Evolutionary conservation across 1,140 invertebrate genomes (phyloP), one percentile per base, ranked within the genome.

Genomic region (Anastrepha obliqua): DNA sequence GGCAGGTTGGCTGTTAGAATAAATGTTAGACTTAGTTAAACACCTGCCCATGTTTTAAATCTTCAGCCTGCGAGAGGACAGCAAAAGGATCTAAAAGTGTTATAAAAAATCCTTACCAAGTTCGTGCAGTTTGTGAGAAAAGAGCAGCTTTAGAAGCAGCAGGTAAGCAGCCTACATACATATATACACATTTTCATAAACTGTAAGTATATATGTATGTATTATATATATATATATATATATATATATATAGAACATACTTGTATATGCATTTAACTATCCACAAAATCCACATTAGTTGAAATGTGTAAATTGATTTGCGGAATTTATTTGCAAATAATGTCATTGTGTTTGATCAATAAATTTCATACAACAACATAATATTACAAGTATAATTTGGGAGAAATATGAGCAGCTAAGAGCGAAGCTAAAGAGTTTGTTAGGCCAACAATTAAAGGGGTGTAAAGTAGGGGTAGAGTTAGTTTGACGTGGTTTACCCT

Each of bases 311-410:
- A 81, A 81, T 81, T 55, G 74, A 81, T 81, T 81, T 81, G 74
- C 74, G 44, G 74, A 81, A 17, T 55, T 81, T 42, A 20, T 81
- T 81, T 55, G 47, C 47, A 81, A 81, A 81, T 29, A 81, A 81
- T 58, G 42, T 81, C 42, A 81, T 81, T 81, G 15, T 86, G 85
- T 86, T 86, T 86, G 85, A 86, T 86, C 85, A 65, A 86, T 86
- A 86, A 86, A 60, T 60, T 55, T 60, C 39, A 44, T 20, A 62
- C 85, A 60, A 86, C 74, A 81, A 81, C 74, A 47, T 81, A 81
- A 81, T 74, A 74, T 39, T 44, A 7, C 51, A 29, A 60, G 85
- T 29, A 9, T 13, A 58, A 86, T 44, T 60, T 51, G 59, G 44
- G 15, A 42, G 59, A 58, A 42, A 20, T 44, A 44, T 9, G 20